A percentile compares a stretch with the other conserved stretches of the same genome.
Evolutionary conservation across 2,797 vertebrate species (phyloP).

Genomic region (Vespertilio murinus): DNA sequence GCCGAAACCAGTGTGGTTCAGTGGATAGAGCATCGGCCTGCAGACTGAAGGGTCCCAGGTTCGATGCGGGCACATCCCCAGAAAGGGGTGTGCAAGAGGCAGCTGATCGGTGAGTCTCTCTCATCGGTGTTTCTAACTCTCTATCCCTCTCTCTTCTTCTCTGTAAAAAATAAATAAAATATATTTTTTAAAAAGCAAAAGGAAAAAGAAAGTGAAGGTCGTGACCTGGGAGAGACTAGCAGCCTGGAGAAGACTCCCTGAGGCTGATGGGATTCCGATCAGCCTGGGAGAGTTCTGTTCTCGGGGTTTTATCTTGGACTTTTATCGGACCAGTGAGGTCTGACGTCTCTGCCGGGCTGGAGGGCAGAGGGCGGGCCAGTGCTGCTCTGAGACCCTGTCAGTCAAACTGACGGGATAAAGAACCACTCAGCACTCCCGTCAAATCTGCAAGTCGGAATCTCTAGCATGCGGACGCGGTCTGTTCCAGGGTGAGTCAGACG

Average conservation of each 20-base stretch:
- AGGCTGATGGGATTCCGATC: neutral
- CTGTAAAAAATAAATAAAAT: too few relatives aligned
- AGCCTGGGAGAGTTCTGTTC: slow-evolving; percentile 46
- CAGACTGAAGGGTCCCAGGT: too few relatives aligned
- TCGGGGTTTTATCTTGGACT: slow-evolving; percentile 60
- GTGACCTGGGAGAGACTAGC: neutral
- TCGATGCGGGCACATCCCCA: too few relatives aligned
- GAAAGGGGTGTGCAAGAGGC: too few relatives aligned
- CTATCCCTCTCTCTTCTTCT: too few relatives aligned
- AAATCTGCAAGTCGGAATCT: neutral
- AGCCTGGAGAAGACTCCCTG: neutral
- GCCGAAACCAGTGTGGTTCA: too few relatives aligned
- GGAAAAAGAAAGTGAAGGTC: neutral
- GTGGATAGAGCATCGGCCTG: too few relatives aligned
- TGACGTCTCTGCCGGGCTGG: neutral
- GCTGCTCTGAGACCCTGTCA: neutral
- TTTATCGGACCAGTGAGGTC: slow-evolving; percentile 45
- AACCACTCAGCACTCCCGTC: neutral
- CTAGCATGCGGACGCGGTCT: neutral
- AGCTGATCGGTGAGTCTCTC: too few relatives aligned
- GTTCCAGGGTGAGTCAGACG: neutral
- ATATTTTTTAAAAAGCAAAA: too few relatives aligned
- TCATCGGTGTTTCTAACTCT: too few relatives aligned
- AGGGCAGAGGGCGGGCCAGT: neutral
- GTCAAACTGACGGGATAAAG: neutral